Evolutionary conservation across 2,797 vertebrate species (phyloP).

Genomic region (Notolepis coatsorum): DNA sequence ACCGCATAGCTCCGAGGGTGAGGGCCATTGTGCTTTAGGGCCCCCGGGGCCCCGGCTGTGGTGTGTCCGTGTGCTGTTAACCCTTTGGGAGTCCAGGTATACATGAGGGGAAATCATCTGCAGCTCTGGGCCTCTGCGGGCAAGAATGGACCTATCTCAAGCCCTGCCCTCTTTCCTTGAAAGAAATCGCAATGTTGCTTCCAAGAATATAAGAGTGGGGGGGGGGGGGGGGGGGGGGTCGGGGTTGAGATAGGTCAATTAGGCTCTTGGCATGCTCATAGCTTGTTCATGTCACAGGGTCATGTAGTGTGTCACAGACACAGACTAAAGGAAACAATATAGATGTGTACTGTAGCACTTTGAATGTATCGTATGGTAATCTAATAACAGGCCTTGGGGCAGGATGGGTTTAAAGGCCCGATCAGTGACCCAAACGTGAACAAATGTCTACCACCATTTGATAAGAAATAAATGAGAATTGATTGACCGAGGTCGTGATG

Average conservation of each 20-base stretch:
- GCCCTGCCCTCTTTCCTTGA: no score
- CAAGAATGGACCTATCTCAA: no score
- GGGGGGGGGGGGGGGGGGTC: no score
- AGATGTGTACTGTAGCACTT: no score
- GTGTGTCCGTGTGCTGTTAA: constrained; percentile 36
- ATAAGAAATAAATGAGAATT: no score
- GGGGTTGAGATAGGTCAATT: no score
- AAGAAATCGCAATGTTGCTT: no score
- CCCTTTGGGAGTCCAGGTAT: constrained; percentile 35
- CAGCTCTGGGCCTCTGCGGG: constrained; percentile 1
- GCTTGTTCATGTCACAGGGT: constrained; percentile 3
- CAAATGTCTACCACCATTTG: no score
- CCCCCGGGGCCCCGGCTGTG: constrained; percentile 24
- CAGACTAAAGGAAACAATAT: background rate
- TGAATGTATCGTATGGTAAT: no score
- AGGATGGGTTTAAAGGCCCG: background rate
- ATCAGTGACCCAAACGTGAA: no score
- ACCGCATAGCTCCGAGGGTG: constrained; percentile 44
- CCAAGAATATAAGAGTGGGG: no score
- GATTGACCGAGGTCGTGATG: no score
- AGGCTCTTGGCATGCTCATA: background rate
- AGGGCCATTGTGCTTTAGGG: constrained; percentile 68
- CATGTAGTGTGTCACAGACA: background rate
- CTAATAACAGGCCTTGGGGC: constrained; percentile 17
- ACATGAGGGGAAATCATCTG: constrained; percentile 13